Conservation (phyloP, 2,888 invertebrate species). For the Brachylomia viminalis region DNA sequence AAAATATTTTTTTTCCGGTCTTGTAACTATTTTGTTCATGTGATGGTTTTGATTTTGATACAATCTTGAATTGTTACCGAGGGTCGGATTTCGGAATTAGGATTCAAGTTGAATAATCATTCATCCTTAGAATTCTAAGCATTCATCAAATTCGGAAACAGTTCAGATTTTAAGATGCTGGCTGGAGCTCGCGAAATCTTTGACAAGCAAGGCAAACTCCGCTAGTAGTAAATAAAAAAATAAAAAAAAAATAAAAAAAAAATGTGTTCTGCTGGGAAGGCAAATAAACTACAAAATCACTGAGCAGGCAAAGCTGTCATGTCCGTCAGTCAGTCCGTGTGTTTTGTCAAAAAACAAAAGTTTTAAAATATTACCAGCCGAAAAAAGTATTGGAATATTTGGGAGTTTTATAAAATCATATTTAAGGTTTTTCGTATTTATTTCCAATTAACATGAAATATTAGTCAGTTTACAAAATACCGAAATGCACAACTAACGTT, state of each 20-base stretch:
- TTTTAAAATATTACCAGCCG: constrained; percentile 9
- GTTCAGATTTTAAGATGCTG: neutral
- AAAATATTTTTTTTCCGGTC: neutral
- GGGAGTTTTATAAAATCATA: neutral
- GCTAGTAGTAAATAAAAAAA: too few species aligned
- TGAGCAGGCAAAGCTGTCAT: neutral
- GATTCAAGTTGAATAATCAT: neutral
- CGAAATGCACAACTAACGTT: too few species aligned
- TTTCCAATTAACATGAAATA: neutral
- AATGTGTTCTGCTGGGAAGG: too few species aligned
- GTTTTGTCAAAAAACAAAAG: neutral
- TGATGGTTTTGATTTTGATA: too few species aligned
- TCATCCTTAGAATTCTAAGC: neutral
- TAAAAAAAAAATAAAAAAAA: too few species aligned
- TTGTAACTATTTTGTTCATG: neutral
- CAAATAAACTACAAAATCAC: too few species aligned
- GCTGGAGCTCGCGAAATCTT: neutral
- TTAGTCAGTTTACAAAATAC: neutral
- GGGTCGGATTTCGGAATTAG: neutral
- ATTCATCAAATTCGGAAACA: neutral
- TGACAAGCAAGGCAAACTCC: too few species aligned
- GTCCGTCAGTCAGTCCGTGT: neutral
- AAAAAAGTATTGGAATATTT: neutral
- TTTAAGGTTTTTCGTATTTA: neutral
- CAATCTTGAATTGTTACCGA: neutral